Conservation (phyloP, 2,797 vertebrate genomes). For the Phalloptychus januarius region DNA sequence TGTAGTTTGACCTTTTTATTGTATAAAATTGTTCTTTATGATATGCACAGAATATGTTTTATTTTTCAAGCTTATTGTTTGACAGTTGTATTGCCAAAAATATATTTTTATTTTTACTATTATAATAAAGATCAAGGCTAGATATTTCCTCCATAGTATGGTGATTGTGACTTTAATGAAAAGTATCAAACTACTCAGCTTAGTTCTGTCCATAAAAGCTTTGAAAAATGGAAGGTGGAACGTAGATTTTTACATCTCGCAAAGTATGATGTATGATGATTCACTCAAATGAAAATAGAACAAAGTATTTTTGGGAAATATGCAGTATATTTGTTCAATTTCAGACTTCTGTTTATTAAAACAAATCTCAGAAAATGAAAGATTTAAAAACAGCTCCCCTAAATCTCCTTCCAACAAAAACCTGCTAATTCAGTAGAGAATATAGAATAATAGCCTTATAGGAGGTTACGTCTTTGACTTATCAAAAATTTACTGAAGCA, state of each 20-base stretch:
- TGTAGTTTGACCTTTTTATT: not conserved
- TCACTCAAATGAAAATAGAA: not conserved
- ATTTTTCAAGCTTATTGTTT: not conserved
- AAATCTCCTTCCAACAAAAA: not conserved
- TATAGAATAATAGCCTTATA: not conserved
- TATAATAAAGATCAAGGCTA: not conserved
- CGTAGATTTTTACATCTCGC: not conserved
- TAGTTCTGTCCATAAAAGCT: not conserved
- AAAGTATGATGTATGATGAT: no score
- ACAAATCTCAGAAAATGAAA: not conserved
- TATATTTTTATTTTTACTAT: not conserved
- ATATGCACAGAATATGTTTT: not conserved
- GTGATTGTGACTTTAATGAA: not conserved
- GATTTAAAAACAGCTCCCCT: not conserved
- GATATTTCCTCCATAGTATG: not conserved
- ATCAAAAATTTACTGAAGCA: not conserved
- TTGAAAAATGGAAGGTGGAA: not conserved
- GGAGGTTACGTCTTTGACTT: not conserved
- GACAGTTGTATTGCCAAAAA: not conserved
- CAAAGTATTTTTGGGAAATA: not conserved
- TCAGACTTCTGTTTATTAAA: not conserved
- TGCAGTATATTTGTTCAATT: not conserved
- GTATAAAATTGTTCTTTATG: not conserved
- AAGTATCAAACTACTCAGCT: not conserved
- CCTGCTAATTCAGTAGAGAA: not conserved